Conservation (phyloP, 2,113 vertebrate species). For the Perca flavescens region DNA sequence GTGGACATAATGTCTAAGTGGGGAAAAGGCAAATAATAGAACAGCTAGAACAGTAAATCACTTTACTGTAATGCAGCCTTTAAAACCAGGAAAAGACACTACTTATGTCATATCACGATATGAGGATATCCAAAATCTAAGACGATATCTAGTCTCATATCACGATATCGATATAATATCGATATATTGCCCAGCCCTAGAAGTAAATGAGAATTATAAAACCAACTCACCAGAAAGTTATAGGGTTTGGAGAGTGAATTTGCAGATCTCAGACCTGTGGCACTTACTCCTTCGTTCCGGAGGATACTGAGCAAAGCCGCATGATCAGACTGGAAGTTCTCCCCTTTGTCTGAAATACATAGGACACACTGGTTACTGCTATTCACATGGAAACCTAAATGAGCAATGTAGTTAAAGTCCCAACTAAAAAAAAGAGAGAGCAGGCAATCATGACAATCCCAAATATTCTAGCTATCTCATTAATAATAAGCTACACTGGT, state of each 20-base stretch:
- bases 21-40: too few species aligned
- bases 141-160: too few species aligned
- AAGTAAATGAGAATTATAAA: not conserved
- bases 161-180: too few species aligned
- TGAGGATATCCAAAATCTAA: too few species aligned
- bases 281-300: conserved; percentile 56
- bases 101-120: too few species aligned
- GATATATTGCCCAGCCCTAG: too few species aligned
- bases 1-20: too few species aligned
- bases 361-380: not conserved
- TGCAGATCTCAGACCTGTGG: conserved; percentile 11
- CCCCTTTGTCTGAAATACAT: conserved; percentile 54
- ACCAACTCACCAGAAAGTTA: conserved; percentile 69
- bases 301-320: conserved; percentile 73
- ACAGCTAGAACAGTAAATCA: too few species aligned
- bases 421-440: not conserved
- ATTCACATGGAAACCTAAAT: not conserved
- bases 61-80: too few species aligned
- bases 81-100: too few species aligned
- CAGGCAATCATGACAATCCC: not conserved
- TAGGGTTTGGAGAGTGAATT: conserved; percentile 54
- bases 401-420: not conserved
- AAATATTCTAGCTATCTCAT: not conserved
- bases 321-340: conserved; percentile 65
- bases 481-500: not conserved